phyloP scores from a whole-genome alignment of 2,888 invertebrate genomes.

The Calameuta pallipes region DNA sequence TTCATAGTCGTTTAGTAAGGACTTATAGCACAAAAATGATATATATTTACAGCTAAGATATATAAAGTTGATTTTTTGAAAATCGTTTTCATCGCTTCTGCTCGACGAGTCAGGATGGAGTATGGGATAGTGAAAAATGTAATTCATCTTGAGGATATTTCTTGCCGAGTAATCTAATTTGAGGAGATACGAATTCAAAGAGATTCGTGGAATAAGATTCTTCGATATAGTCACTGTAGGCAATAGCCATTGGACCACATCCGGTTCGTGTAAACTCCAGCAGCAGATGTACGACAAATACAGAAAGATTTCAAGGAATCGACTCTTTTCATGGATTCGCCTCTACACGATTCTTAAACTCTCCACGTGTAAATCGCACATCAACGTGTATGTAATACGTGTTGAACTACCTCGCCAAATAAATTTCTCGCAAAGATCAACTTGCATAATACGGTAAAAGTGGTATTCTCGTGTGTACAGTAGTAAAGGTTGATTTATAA shows the following conservation, averaged over 20 bases:
- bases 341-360: neutral
- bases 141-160: neutral
- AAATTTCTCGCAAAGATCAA: neutral
- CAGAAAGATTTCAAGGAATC: neutral
- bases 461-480: neutral
- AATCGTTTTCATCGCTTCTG: neutral
- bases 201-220: neutral
- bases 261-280: neutral
- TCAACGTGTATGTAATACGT: neutral
- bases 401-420: neutral
- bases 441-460: neutral
- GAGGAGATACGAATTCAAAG: neutral
- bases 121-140: too few species aligned
- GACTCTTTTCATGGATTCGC: neutral
- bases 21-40: neutral
- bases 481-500: neutral
- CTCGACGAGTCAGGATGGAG: too few species aligned
- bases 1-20: neutral
- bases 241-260: neutral
- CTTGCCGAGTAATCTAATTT: neutral
- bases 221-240: neutral
- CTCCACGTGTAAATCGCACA: neutral
- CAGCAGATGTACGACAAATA: neutral
- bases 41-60: neutral
- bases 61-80: neutral